phyloP scores from a whole-genome alignment of 1,140 invertebrate species.

The Drosophila santomea region DNA sequence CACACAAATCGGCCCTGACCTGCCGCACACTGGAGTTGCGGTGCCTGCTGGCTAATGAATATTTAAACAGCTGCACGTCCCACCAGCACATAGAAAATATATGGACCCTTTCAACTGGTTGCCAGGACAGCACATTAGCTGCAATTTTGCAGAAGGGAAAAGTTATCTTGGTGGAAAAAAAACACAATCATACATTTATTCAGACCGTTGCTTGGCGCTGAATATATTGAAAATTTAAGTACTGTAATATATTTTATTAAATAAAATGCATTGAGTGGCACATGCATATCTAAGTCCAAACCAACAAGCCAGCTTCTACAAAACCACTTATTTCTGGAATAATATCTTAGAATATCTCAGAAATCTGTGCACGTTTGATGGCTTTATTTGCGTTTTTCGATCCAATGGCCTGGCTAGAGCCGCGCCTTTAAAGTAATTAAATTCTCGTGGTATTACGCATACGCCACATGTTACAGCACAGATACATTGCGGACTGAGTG shows the following conservation, averaged over 20 bases:
- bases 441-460: conserved; percentile 62
- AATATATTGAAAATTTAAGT: too few relatives aligned
- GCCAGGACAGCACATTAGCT: conserved; percentile 56
- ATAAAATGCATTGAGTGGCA: conserved; percentile 48
- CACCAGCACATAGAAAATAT: conserved; percentile 21
- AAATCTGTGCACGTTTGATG: conserved; percentile 15
- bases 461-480: conserved; percentile 51
- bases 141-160: conserved; percentile 60
- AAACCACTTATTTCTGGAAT: neutral
- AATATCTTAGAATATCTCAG: neutral
- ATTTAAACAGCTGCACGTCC: conserved; percentile 73
- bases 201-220: too few relatives aligned
- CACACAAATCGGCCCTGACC: conserved; percentile 51
- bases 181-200: neutral
- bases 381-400: conserved; percentile 36
- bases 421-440: conserved; percentile 72
- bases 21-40: conserved; percentile 7
- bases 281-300: conserved; percentile 2
- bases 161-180: neutral
- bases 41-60: conserved; percentile 67
- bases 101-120: conserved; percentile 47
- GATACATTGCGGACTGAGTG: neutral
- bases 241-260: conserved; percentile 25
- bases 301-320: neutral
- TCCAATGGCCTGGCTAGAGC: conserved; percentile 24